Conservation (phyloP, 2,113 vertebrate genomes). For the Cariama cristata region DNA sequence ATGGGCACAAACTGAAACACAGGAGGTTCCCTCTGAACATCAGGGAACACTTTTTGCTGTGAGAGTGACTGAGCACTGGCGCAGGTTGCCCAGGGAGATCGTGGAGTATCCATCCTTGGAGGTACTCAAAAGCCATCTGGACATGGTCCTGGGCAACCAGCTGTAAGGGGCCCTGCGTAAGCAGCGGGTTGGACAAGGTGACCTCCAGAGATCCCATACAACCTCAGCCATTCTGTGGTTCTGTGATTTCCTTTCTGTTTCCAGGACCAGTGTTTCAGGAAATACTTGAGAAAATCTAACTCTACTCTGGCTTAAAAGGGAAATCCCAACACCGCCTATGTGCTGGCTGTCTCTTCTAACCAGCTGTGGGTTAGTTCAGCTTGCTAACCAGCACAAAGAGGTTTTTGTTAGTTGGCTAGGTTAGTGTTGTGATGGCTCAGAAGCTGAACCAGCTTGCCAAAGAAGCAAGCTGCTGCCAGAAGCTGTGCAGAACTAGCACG, state of each 20-base stretch:
- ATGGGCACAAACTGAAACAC: neutral
- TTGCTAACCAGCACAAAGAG: neutral
- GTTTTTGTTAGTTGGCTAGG: neutral
- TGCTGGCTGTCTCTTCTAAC: neutral
- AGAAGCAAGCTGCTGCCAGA: neutral
- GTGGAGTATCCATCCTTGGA: neutral
- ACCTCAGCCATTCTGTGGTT: neutral
- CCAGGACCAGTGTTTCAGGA: neutral
- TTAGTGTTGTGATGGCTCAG: neutral
- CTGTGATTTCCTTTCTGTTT: neutral
- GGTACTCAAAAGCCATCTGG: neutral
- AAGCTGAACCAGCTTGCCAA: neutral
- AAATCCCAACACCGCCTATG: rapidly evolving
- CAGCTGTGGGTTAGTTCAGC: rapidly evolving
- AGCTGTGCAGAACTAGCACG: neutral
- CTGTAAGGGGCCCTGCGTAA: neutral
- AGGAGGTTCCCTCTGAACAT: neutral
- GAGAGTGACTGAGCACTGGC: neutral
- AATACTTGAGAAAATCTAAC: neutral
- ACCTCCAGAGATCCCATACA: neutral
- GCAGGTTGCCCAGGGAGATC: neutral
- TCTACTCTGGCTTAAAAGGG: neutral
- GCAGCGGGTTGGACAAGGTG: neutral
- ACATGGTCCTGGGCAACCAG: neutral
- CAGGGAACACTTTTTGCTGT: neutral